Evolutionary conservation across 2,113 vertebrate genomes (phyloP).

Genomic region (Sardina pilchardus): DNA sequence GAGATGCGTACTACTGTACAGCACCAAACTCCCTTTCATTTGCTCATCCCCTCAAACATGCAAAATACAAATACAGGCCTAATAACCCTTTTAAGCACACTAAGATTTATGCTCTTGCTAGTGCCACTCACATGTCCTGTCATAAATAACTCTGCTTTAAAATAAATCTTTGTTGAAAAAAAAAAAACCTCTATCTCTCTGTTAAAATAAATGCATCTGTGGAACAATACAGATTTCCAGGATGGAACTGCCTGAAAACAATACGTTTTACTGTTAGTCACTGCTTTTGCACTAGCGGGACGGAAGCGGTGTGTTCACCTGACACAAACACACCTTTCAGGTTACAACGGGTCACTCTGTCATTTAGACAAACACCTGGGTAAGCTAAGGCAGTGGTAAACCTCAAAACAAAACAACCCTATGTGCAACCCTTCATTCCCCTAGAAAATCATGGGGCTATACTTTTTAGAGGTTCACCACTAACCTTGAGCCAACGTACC

Average conservation of each 20-base stretch:
- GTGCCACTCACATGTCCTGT: not conserved
- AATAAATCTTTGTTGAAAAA: not conserved
- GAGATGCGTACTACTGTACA: not conserved
- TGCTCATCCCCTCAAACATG: not conserved
- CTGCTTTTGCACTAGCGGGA: not conserved
- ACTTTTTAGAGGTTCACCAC: no score
- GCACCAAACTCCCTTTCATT: no score
- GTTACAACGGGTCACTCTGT: not conserved
- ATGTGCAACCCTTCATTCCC: no score
- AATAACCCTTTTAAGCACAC: not conserved
- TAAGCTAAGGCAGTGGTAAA: no score
- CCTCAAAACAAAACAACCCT: no score
- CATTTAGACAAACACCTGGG: not conserved
- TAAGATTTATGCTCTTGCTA: not conserved
- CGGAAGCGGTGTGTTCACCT: not conserved
- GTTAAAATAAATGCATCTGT: no score
- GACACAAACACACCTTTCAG: conserved; percentile 4
- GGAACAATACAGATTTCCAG: not conserved
- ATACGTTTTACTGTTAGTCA: not conserved
- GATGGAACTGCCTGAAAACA: not conserved
- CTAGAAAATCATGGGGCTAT: no score
- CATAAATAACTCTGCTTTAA: not conserved
- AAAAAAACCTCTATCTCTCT: not conserved
- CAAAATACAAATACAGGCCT: not conserved
- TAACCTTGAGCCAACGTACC: no score